These are phyloP conservation scores for Spondyliosoma cantharus DNA, from an alignment of 2,797 vertebrate genomes.

Conservation along the genomic window DNA sequence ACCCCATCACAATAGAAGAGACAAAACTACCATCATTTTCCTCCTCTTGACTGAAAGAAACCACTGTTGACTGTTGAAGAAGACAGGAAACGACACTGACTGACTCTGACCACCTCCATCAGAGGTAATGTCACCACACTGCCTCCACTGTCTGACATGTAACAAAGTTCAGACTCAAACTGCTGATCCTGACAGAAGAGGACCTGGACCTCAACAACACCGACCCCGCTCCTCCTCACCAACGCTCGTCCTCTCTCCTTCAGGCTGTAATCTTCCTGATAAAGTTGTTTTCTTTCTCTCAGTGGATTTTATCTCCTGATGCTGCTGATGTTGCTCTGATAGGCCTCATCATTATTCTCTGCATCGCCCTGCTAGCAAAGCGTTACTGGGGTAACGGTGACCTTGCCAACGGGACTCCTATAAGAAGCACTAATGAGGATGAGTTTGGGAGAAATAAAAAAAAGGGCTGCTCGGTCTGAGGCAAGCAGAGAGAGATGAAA, in stretches of 20 bases:
- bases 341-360: slow-evolving; percentile 68
- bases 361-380: slow-evolving; percentile 31
- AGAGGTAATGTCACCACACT: neutral
- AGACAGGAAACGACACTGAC: neutral
- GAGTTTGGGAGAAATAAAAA: slow-evolving; percentile 26
- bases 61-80: neutral
- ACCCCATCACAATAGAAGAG: no score
- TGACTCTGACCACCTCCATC: neutral
- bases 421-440: slow-evolving; percentile 58
- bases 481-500: neutral
- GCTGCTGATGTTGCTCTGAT: slow-evolving; percentile 54
- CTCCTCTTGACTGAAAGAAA: neutral
- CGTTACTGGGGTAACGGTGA: slow-evolving; percentile 39
- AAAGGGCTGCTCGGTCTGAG: neutral
- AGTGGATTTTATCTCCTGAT: slow-evolving; percentile 27
- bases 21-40: neutral
- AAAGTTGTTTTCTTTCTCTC: slow-evolving; percentile 33
- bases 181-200: slow-evolving; percentile 13
- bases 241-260: neutral
- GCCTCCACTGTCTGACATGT: neutral
- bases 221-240: no score
- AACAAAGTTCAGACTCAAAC: slow-evolving; percentile 14
- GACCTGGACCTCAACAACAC: slow-evolving; percentile 6
- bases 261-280: slow-evolving; percentile 48
- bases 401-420: slow-evolving; percentile 61